Evolutionary conservation across 92 coral and sea anemone species (phyloP).

Genomic region (Epizoanthus rinbou): DNA sequence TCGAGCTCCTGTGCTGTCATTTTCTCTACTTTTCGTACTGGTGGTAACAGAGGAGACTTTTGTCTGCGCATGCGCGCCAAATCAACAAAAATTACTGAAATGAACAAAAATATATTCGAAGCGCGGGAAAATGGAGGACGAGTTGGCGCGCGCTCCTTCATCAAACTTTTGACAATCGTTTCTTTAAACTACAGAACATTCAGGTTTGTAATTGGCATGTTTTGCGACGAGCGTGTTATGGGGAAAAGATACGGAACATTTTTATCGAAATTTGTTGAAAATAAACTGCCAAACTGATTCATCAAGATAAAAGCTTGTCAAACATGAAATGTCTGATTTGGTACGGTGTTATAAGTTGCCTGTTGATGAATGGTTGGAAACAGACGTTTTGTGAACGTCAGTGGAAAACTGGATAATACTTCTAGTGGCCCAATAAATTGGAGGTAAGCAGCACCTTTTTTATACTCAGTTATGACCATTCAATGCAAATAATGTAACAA

Average conservation of each 20-base stretch:
- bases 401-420: constrained; percentile 8
- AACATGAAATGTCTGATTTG: constrained; percentile 6
- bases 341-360: not conserved
- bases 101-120: too few species aligned
- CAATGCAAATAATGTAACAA: constrained; percentile 5
- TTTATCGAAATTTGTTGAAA: constrained; percentile 3
- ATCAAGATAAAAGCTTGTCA: constrained; percentile 24
- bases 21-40: constrained; percentile 20
- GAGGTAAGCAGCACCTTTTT: constrained; percentile 11
- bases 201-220: not conserved
- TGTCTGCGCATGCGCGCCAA: constrained; percentile 7
- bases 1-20: constrained; percentile 42
- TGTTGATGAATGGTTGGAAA: constrained; percentile 13
- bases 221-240: constrained; percentile 4
- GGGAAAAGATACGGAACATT: not conserved
- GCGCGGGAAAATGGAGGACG: too few species aligned
- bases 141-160: too few species aligned
- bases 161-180: not conserved
- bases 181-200: not conserved
- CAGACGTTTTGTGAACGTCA: constrained; percentile 21
- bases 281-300: constrained; percentile 6
- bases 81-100: constrained; percentile 19
- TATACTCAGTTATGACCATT: constrained; percentile 7
- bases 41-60: too few species aligned
- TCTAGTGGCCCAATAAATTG: constrained; percentile 10